Conservation (phyloP, 2,797 vertebrate genomes). For the Paguma larvata region DNA sequence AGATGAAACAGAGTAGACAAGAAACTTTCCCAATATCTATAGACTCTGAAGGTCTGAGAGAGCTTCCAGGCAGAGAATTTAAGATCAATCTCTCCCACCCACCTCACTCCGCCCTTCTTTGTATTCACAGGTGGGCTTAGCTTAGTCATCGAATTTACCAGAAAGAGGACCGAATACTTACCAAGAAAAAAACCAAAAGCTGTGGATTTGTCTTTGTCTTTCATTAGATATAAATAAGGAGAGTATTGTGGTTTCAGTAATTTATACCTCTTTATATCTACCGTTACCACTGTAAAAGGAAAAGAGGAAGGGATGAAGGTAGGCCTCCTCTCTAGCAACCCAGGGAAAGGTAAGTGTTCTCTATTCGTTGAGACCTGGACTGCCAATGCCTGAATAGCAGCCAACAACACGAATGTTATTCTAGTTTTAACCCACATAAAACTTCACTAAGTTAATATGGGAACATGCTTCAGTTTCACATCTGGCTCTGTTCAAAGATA, state of each 20-base stretch:
- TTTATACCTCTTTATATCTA: not conserved
- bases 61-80: not conserved
- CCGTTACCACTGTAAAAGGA: not conserved
- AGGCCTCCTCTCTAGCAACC: not conserved
- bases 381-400: not conserved
- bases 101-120: not conserved
- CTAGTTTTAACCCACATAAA: not conserved
- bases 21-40: not conserved
- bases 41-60: not conserved
- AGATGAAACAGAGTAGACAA: not conserved
- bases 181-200: not conserved
- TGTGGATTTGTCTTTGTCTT: not conserved
- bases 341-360: not conserved
- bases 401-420: not conserved
- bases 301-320: not conserved
- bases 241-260: not conserved
- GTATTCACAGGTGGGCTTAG: not conserved
- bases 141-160: not conserved
- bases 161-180: not conserved
- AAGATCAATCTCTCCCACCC: not conserved
- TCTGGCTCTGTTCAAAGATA: not conserved
- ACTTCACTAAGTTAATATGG: not conserved
- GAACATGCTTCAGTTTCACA: not conserved
- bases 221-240: not conserved
- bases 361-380: not conserved